Base-by-base conservation (phyloP, 2,797 vertebrate genomes). In the Gymnothorax javanicus region DNA sequence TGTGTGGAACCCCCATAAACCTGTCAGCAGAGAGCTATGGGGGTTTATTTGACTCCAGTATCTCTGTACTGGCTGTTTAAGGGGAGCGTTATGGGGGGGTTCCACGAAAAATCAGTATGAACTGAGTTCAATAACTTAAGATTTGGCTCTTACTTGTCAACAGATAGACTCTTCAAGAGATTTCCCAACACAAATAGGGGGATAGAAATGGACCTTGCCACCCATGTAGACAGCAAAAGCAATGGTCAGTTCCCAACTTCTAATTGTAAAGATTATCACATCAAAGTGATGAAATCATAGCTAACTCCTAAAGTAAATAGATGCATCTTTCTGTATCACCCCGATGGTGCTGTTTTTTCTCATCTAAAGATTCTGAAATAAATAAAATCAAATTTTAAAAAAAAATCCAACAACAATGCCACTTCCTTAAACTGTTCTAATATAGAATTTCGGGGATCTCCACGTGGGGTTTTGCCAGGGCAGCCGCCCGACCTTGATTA, bases 401-500 rank as follows among this genome's bases (percentile, higher is more conserved):
- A 11, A n/a, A 27, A 4, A 60, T n/a, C 75, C 23, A 71, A 13
- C 57, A 56, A 83, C 58, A 54, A 20, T 69, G 79, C 58, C 33
- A 77, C 33, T 15, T 11, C 71, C 5, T 6, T 3, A 82, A 84
- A 57, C 58, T 88, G 67, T 15, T 86, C 86, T 90, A 67, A 9
- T 9, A n/a, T 25, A 0, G 64, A 7, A 25, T 12, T 17, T 67
- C 23, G 23, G 64, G 7, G 64, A 67, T 43, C 33, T 43, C 33
- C 33, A 43, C 33, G 33, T 43, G 33, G 33, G 33, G 33, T 43
- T 43, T 43, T 43, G 2, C 33, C 33, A 43, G 33, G 33, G 33
- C 33, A 43, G 33, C 33, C 33, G 33, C 33, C 33, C 33, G 33
- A 43, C 33, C 33, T 43, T 43, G 33, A 43, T 43, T 43, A 43